Evolutionary conservation across 2,113 vertebrate genomes (phyloP).

Genomic region (Ondatra zibethicus): DNA sequence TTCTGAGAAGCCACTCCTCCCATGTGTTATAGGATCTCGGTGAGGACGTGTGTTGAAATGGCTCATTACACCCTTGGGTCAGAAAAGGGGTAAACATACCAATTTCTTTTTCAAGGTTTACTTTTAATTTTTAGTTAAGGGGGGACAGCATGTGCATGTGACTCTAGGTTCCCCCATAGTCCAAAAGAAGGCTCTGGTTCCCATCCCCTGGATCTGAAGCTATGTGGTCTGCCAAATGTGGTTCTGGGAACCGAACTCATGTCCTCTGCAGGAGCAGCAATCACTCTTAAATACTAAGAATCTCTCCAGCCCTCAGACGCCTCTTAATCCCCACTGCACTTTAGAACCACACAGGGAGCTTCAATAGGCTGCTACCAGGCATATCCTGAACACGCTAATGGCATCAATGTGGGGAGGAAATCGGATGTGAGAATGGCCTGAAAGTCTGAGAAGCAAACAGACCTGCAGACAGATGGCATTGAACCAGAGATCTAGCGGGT

Average conservation of each 20-base stretch:
- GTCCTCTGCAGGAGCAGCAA: not conserved
- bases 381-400: too few species aligned
- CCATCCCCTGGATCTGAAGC: not conserved
- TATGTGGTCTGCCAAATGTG: too few species aligned
- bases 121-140: not conserved
- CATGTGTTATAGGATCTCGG: not conserved
- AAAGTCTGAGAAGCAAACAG: not conserved
- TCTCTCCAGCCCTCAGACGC: not conserved
- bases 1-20: not conserved
- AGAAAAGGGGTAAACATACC: not conserved
- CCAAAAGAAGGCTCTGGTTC: not conserved
- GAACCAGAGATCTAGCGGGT: not conserved
- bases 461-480: not conserved
- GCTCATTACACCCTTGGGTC: not conserved
- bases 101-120: not conserved
- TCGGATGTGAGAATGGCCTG: not conserved
- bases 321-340: not conserved
- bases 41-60: not conserved
- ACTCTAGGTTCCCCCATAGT: not conserved
- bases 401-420: accelerated
- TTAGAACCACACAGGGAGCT: not conserved
- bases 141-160: not conserved
- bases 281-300: not conserved
- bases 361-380: not conserved
- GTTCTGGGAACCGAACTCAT: not conserved